Conservation (phyloP, 2,888 invertebrate genomes). For the Synergus itoensis region DNA sequence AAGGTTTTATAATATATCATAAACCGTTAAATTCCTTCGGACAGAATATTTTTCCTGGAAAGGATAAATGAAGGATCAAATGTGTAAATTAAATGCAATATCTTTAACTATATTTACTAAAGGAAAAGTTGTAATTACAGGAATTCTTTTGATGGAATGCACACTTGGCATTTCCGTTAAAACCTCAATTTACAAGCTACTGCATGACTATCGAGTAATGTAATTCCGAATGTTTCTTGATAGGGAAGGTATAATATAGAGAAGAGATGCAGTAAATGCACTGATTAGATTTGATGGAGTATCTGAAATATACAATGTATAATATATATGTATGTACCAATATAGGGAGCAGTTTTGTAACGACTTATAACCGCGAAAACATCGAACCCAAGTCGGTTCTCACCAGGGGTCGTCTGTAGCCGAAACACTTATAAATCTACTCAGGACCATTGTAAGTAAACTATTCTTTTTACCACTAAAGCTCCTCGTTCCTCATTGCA, state of each 20-base stretch:
- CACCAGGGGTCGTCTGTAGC: not conserved
- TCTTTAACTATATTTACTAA: not conserved
- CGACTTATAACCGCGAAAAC: not conserved
- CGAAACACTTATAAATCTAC: not conserved
- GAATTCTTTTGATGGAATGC: not conserved
- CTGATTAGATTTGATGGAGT: too few species aligned
- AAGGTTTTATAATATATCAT: not conserved
- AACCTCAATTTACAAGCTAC: constrained; percentile 7
- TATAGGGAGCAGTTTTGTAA: not conserved
- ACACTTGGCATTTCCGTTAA: not conserved
- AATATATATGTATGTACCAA: not conserved
- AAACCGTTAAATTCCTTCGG: not conserved
- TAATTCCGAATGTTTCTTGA: not conserved
- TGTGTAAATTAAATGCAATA: not conserved
- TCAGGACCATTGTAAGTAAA: not conserved
- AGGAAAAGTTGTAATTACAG: not conserved
- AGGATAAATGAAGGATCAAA: not conserved
- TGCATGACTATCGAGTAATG: not conserved
- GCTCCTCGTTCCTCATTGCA: constrained; percentile 17
- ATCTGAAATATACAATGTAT: too few species aligned
- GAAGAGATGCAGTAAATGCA: too few species aligned
- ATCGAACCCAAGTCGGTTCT: not conserved
- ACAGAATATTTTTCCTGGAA: not conserved
- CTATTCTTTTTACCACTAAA: not conserved
- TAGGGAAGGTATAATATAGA: not conserved